phyloP scores from a whole-genome alignment of 2,113 vertebrate species.

The Eulemur rufifrons region DNA sequence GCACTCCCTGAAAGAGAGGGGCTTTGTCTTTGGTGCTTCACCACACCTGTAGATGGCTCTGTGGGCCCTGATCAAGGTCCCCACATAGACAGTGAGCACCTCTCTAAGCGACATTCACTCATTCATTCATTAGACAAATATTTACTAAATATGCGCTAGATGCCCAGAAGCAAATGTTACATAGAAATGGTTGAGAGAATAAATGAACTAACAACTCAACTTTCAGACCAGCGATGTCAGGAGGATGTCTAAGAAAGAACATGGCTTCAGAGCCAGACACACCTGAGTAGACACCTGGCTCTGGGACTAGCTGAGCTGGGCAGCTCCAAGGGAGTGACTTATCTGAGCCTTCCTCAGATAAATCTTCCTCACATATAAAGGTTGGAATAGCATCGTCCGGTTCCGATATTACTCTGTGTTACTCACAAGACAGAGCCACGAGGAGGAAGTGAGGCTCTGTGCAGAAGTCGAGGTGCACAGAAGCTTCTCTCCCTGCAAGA shows the following conservation, averaged over 20 bases:
- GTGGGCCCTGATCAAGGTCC: neutral
- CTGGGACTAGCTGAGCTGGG: neutral
- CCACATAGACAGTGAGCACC: neutral
- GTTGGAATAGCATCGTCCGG: no score
- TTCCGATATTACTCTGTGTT: neutral
- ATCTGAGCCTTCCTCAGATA: neutral
- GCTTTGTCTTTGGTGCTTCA: no score
- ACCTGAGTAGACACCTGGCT: neutral
- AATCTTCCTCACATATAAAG: neutral
- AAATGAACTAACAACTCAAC: neutral
- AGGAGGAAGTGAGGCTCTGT: neutral
- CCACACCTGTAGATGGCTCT: neutral
- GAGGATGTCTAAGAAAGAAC: neutral
- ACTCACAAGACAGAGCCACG: neutral
- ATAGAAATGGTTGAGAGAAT: neutral
- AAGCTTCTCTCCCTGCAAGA: neutral
- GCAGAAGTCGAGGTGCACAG: neutral
- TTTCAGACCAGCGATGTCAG: neutral
- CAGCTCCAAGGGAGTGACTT: neutral
- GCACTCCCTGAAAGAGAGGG: neutral
- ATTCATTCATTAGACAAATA: neutral
- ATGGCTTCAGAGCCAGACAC: neutral
- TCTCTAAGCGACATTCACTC: neutral
- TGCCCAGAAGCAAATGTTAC: neutral
- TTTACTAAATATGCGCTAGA: neutral